Evolutionary conservation across 2,888 invertebrate genomes (phyloP).

Genomic region (Mongoloraphidia duomilia): DNA sequence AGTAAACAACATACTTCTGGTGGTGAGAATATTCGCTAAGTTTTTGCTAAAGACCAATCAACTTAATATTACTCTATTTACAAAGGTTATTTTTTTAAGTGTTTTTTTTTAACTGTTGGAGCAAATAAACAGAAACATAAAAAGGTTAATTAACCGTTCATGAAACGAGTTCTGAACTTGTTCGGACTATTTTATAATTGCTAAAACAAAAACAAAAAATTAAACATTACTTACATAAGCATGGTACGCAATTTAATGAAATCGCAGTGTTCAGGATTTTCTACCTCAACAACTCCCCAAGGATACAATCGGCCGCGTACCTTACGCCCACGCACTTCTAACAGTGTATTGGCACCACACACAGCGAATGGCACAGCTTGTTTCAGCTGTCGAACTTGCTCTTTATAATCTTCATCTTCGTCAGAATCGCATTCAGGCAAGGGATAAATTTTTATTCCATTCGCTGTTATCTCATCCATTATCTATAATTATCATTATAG

Average conservation of each 20-base stretch:
- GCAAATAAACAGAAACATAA: no score
- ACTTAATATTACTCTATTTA: no score
- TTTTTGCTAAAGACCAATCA: no score
- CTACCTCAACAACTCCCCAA: slow-evolving; percentile 97
- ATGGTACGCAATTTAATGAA: slow-evolving; percentile 93
- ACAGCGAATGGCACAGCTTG: slow-evolving; percentile 96
- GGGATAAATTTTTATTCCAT: slow-evolving; percentile 88
- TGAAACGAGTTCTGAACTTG: not conserved
- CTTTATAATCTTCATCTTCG: slow-evolving; percentile 94
- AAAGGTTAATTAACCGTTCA: not conserved
- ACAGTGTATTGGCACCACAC: slow-evolving; percentile 82
- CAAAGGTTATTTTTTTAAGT: no score
- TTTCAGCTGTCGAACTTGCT: slow-evolving; percentile 78
- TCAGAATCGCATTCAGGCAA: slow-evolving; percentile 89
- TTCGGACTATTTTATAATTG: not conserved
- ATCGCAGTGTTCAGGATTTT: slow-evolving; percentile 97
- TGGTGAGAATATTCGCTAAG: no score
- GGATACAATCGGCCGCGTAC: slow-evolving; percentile 91
- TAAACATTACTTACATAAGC: slow-evolving; percentile 58
- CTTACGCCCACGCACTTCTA: slow-evolving; percentile 86
- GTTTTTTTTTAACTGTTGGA: no score
- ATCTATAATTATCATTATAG: slow-evolving; percentile 32
- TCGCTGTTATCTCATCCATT: slow-evolving; percentile 79
- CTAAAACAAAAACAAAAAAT: not conserved
- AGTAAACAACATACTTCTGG: no score